A percentile compares a stretch with the other conserved stretches of the same genome.
Conservation (phyloP, 2,888 invertebrate genomes). For the Agrypnus murinus region DNA sequence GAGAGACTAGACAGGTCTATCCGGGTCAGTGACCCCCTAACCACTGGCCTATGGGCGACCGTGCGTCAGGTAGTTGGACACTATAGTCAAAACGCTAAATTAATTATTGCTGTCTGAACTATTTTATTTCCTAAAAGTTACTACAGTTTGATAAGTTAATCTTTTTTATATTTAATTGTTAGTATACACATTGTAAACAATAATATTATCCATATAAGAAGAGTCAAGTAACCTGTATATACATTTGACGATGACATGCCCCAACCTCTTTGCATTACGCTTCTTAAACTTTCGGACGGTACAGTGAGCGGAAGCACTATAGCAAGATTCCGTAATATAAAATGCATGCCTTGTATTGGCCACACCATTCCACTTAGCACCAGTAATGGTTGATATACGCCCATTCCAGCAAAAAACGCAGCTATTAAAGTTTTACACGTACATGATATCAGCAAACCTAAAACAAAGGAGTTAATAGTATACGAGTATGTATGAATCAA, state of each 20-base stretch:
- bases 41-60: no score
- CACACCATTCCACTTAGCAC: constrained; percentile 93
- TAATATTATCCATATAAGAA: constrained; percentile 88
- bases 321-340: constrained; percentile 81
- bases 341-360: constrained; percentile 96
- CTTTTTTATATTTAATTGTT: constrained; percentile 87
- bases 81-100: no score
- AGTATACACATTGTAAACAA: constrained; percentile 87
- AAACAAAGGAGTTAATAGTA: constrained; percentile 41
- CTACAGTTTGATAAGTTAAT: no score
- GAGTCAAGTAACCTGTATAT: no score
- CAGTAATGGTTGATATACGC: constrained; percentile 89
- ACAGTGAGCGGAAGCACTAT: constrained; percentile 89
- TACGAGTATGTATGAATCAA: no score
- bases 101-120: no score
- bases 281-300: constrained; percentile 91
- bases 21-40: no score
- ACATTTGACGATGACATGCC: no score
- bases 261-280: constrained; percentile 93
- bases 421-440: constrained; percentile 87
- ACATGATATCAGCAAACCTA: constrained; percentile 88
- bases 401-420: constrained; percentile 89
- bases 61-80: no score
- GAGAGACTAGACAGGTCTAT: no score
- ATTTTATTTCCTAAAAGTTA: no score